These are phyloP conservation scores for Lathronympha strigana DNA, from an alignment of 2,888 invertebrate species.

Conservation along the genomic window DNA sequence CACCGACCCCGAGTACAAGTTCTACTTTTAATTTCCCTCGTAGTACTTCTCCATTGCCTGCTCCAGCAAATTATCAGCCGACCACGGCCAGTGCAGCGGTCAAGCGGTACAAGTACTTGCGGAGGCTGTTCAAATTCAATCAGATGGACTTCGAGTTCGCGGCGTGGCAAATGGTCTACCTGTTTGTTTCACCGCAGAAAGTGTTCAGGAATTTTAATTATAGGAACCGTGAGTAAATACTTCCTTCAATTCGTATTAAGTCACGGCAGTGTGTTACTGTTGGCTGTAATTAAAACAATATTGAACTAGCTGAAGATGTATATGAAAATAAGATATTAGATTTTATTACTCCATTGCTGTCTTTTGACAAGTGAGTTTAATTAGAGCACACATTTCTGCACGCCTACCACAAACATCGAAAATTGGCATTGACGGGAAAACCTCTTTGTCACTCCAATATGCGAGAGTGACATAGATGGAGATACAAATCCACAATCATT, in stretches of 20 bases:
- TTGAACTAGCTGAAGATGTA: neutral
- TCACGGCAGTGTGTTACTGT: neutral
- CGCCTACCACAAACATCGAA: too few species aligned
- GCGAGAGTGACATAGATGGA: too few species aligned
- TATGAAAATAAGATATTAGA: neutral
- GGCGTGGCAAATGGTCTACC: constrained; percentile 99
- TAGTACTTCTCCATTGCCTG: constrained; percentile 87
- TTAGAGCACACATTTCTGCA: too few species aligned
- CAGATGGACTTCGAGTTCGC: constrained; percentile 99
- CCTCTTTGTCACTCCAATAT: too few species aligned
- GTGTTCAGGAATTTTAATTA: constrained; percentile 99
- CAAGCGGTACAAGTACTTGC: constrained; percentile 94
- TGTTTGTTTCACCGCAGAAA: constrained; percentile 97
- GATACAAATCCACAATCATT: too few species aligned
- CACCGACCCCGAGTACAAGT: constrained; percentile 78
- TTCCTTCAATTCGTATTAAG: neutral
- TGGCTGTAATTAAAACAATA: neutral
- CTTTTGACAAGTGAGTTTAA: neutral
- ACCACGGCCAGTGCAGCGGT: constrained; percentile 92
- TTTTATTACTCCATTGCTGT: neutral
- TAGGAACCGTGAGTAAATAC: constrained; percentile 92
- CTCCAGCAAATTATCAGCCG: constrained; percentile 87
- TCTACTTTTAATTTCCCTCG: constrained; percentile 67
- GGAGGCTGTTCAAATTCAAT: constrained; percentile 93
- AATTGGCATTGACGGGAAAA: too few species aligned